Evolutionary conservation across 2,888 invertebrate genomes (phyloP).

Genomic region (Chrysopilus asiliformis): DNA sequence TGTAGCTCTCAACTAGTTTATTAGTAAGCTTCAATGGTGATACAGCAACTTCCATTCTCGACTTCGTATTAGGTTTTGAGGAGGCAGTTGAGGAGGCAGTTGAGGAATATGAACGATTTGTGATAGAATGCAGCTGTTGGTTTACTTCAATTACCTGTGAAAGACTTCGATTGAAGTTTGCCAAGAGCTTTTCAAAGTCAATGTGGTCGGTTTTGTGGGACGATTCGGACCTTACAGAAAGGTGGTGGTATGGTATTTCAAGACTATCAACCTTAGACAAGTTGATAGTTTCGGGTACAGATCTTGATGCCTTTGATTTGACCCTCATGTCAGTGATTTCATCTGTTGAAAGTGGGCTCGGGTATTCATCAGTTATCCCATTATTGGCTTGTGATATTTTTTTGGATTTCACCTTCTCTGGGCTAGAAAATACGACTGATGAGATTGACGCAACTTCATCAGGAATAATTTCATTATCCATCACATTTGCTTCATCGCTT

Average conservation of each 20-base stretch:
- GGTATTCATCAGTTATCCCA: background rate
- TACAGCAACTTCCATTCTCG: background rate
- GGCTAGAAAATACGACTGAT: conserved; percentile 23
- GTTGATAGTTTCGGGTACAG: background rate
- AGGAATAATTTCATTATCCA: background rate
- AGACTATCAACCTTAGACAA: background rate
- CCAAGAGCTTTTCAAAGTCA: conserved; percentile 22
- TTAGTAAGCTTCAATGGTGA: background rate
- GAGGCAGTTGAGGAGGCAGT: background rate
- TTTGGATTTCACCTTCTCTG: too few species aligned
- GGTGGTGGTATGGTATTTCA: background rate
- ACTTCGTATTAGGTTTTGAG: background rate
- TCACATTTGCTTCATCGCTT: background rate
- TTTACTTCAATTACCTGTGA: conserved; percentile 27
- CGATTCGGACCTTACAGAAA: background rate
- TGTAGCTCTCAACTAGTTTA: conserved; percentile 5
- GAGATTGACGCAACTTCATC: conserved; percentile 24
- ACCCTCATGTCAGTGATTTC: conserved; percentile 19
- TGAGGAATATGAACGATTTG: background rate
- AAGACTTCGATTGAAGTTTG: conserved; percentile 27
- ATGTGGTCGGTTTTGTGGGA: background rate
- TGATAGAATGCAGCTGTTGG: conserved; percentile 20
- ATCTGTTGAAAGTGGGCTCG: conserved; percentile 23
- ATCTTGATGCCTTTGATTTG: background rate
- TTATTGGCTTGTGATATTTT: background rate